These are phyloP conservation scores for Drosophila nigricruria DNA, from an alignment of 2,888 invertebrate genomes.

Conservation along the genomic window DNA sequence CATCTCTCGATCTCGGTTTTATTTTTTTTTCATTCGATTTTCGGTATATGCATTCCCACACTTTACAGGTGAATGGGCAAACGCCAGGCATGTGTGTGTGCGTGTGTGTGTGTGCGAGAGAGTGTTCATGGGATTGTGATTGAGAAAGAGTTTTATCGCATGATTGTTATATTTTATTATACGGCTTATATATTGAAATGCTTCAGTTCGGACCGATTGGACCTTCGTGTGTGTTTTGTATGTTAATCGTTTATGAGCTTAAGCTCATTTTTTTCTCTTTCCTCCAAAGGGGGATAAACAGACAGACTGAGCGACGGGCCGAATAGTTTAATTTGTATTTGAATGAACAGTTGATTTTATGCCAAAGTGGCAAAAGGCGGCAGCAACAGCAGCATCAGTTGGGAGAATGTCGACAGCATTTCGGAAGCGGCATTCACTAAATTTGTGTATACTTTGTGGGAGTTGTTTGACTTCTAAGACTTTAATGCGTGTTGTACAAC, in stretches of 20 bases:
- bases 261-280: slow-evolving; percentile 57
- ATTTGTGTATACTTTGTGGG: slow-evolving; percentile 56
- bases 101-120: slow-evolving; percentile 18
- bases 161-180: slow-evolving; percentile 81
- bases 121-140: slow-evolving; percentile 49
- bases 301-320: slow-evolving; percentile 52
- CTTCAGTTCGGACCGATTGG: slow-evolving; percentile 65
- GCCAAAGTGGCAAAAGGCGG: slow-evolving; percentile 73
- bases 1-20: slow-evolving; percentile 60
- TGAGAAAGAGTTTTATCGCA: slow-evolving; percentile 81
- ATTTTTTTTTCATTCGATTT: slow-evolving; percentile 46
- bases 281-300: slow-evolving; percentile 26
- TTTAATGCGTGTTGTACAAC: slow-evolving; percentile 60
- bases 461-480: slow-evolving; percentile 65
- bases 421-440: slow-evolving; percentile 55
- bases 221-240: slow-evolving; percentile 79
- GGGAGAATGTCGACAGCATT: slow-evolving; percentile 50
- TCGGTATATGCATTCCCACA: slow-evolving; percentile 80
- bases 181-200: slow-evolving; percentile 79
- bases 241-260: slow-evolving; percentile 80
- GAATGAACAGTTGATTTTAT: slow-evolving; percentile 82
- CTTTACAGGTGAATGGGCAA: slow-evolving; percentile 80
- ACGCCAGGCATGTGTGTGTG: slow-evolving; percentile 15
- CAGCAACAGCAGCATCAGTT: slow-evolving; percentile 23
- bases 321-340: slow-evolving; percentile 81